Conservation (phyloP, 2,797 vertebrate species). For the Falco columbarius region DNA sequence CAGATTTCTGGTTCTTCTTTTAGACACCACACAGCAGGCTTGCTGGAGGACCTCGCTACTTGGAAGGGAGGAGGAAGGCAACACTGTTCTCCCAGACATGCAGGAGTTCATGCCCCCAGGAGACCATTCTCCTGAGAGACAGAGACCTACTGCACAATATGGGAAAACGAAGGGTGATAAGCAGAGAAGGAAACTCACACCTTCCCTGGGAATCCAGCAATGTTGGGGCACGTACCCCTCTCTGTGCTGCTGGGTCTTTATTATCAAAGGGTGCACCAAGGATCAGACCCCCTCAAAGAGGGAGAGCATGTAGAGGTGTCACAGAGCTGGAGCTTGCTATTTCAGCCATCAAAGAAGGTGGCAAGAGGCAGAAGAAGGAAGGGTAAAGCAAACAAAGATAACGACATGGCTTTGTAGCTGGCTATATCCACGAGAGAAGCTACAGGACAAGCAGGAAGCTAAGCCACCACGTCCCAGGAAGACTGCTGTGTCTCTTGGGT, state of each 20-base stretch:
- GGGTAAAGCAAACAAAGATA: not conserved
- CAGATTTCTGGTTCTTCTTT: not conserved
- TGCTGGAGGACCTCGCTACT: not conserved
- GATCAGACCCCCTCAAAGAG: not conserved
- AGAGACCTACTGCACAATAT: not conserved
- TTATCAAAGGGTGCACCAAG: not conserved
- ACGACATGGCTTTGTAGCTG: not conserved
- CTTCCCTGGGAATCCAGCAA: not conserved
- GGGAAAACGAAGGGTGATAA: not conserved
- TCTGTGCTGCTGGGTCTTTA: not conserved
- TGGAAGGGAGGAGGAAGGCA: not conserved
- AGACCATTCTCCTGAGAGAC: not conserved
- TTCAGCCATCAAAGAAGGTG: not conserved
- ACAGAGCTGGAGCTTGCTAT: not conserved
- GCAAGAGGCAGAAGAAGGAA: not conserved
- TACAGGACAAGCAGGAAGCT: not conserved
- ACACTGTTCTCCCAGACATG: not conserved
- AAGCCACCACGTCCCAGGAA: not conserved
- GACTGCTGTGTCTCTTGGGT: not conserved
- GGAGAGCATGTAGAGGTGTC: not conserved
- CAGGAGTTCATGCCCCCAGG: not conserved
- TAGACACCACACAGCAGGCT: not conserved
- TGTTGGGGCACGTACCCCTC: not conserved
- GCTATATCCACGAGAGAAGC: not conserved
- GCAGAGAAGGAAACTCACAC: not conserved